Evolutionary conservation across 2,113 vertebrate genomes (phyloP).

Genomic region (Boleophthalmus pectinirostris): DNA sequence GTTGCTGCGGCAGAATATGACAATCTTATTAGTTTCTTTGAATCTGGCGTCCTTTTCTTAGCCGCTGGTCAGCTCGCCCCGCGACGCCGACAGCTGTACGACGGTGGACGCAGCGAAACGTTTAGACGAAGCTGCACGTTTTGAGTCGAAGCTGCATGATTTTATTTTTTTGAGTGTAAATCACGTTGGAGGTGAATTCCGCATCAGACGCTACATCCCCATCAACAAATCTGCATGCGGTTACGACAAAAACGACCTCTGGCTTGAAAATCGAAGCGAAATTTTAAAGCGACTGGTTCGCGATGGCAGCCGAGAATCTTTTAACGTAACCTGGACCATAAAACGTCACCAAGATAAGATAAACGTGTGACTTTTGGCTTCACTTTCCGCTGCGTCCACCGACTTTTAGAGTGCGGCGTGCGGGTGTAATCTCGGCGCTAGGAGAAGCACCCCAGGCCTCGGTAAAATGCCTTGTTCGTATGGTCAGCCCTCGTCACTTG

Average conservation of each 20-base stretch:
- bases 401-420: constrained; percentile 1
- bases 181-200: too few species aligned
- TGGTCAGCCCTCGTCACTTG: constrained; percentile 86
- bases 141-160: not conserved
- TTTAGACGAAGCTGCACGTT: not conserved
- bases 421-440: constrained; percentile 55
- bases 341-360: not conserved
- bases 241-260: too few species aligned
- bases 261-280: too few species aligned
- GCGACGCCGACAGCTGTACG: constrained; percentile 8
- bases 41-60: constrained; percentile 84
- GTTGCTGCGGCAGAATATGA: constrained; percentile 95
- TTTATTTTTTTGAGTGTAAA: not conserved
- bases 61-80: constrained; percentile 65
- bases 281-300: too few species aligned
- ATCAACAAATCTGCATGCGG: too few species aligned
- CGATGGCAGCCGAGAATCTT: too few species aligned
- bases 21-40: constrained; percentile 96
- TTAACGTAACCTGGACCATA: not conserved
- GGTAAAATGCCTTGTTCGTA: constrained; percentile 99
- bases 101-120: not conserved
- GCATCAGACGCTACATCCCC: too few species aligned
- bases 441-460: constrained; percentile 77
- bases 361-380: not conserved
- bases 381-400: not conserved